Base-by-base conservation (phyloP, 1,140 invertebrate genomes). In the Orius laevigatus region DNA sequence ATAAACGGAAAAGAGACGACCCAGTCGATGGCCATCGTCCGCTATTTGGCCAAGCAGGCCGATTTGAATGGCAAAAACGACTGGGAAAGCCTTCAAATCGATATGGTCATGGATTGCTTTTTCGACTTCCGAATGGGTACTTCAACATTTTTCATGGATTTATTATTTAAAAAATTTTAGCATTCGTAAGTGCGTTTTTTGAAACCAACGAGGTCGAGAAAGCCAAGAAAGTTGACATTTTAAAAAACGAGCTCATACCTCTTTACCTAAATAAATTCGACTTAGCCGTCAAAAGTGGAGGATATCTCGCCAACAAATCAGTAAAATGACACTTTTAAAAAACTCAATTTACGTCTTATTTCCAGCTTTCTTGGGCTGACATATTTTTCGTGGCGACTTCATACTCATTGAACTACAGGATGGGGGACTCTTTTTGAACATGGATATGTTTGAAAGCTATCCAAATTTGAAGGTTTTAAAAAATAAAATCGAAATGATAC, bases 351-450 rank as follows among this genome's bases (percentile, higher is more conserved):
- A 12, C 62, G 56, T 33, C 70, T 73, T 60, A 63, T 42, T 14
- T 31, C 33, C 65, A 78, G 75, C 64, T 76, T 32, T 75, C 75
- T 12, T 78, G 75, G 75, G 70, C 68, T 3, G 75, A 78, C 52
- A 73, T 78, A 51, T 62, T 72, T 0, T 74, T 76, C 55, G 71
- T 73, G 1, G 73, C 53, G 9, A 47, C 53, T 8, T 51, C 46
- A 16, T 63, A 63, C 40, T 61, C 61, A 70, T 2, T 65, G 71
- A 1, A 64, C 74, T 15, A 72, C 75, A 43, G 70, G 69, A 55
- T 66, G 75, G 47, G n/a, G 74, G 75, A 56, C 56, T 63, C 33
- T 68, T 76, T 35, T 67, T 74, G 41, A 69, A 68, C 11, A 61
- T 66, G 18, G 63, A 69, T 1, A 64, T 75, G 14, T 54, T 78